Base-by-base conservation (phyloP, 2,888 invertebrate genomes). In the Villa cingulata region DNA sequence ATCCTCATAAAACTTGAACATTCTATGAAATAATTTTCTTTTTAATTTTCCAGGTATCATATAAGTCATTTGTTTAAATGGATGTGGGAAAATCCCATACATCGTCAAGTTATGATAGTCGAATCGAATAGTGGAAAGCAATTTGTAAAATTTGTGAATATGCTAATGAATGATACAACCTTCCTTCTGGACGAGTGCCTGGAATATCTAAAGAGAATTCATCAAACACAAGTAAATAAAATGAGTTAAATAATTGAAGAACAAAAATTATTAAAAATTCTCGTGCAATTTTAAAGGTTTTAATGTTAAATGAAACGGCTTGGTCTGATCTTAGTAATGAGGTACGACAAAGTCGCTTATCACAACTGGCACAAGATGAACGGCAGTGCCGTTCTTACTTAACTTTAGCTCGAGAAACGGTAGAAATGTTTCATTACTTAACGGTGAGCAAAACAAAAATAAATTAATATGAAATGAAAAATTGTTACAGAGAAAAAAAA, bases 141-240 rank as follows among this genome's bases (percentile, higher is more conserved):
- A 68, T 96, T 96, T 70, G 92, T 96, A 9, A 89, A 92, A 59
- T 96, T 96, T 65, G 82, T 95, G 56, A 96, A 96, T 68, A 70
- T 96, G 94, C 70, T 96, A 56, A 96, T 96, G 90, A 96, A 96
- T 63, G 96, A 96, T 68, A 96, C 94, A 19, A 96, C 95, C 45
- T 96, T 94, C 72, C 74, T 96, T 50, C 73, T 96, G 54, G 98
- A 98, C 65, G 98, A 98, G 69, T 94, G 94, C 64, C 70, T 94
- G 45, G 87, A 94, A 71, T 88, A 90, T 59, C 74, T 97, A 55
- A 88, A 87, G 63, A 78, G 86, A 48, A 86, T 86, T 59, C 86
- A 86, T 70, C 83, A 85, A 63, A 84, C 91, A 18, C 97, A 96
- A 67, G 89, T 83, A 45, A 45, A 56, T 16, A 4, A 36, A 16